Evolutionary conservation across 2,888 invertebrate species (phyloP).

Genomic region (Drosophila robusta): DNA sequence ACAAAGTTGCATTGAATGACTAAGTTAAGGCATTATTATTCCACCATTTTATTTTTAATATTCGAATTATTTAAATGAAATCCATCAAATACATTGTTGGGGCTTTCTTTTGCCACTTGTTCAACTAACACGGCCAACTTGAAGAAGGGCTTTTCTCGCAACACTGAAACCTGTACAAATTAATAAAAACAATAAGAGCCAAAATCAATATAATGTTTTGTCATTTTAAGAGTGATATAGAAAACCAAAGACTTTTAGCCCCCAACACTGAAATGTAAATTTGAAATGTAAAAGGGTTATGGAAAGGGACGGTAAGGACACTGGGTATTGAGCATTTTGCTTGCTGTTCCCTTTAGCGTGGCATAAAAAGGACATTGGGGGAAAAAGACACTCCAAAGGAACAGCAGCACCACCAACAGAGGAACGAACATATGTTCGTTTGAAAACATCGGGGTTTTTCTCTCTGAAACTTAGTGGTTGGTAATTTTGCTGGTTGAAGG

Average conservation of each 20-base stretch:
- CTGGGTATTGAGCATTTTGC: slow-evolving; percentile 6
- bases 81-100: slow-evolving; percentile 9
- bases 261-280: not conserved
- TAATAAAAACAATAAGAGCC: too few relatives aligned
- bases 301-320: slow-evolving; percentile 20
- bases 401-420: too few relatives aligned
- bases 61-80: slow-evolving; percentile 63
- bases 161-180: slow-evolving; percentile 33
- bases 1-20: slow-evolving; percentile 43
- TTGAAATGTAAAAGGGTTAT: slow-evolving; percentile 8
- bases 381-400: too few relatives aligned
- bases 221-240: too few relatives aligned
- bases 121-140: not conserved
- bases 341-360: too few relatives aligned
- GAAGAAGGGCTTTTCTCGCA: not conserved
- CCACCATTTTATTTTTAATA: slow-evolving; percentile 43
- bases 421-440: too few relatives aligned
- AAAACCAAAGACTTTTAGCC: slow-evolving; percentile 51
- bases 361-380: too few relatives aligned
- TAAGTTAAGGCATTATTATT: slow-evolving; percentile 46
- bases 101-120: slow-evolving; percentile 9
- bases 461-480: too few relatives aligned
- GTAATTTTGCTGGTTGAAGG: too few relatives aligned
- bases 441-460: too few relatives aligned
- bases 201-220: too few relatives aligned